Percentiles rank a stretch among this genome's conserved stretches.
Conservation (phyloP, 1,140 invertebrate genomes). For the Drosophila mojavensis region DNA sequence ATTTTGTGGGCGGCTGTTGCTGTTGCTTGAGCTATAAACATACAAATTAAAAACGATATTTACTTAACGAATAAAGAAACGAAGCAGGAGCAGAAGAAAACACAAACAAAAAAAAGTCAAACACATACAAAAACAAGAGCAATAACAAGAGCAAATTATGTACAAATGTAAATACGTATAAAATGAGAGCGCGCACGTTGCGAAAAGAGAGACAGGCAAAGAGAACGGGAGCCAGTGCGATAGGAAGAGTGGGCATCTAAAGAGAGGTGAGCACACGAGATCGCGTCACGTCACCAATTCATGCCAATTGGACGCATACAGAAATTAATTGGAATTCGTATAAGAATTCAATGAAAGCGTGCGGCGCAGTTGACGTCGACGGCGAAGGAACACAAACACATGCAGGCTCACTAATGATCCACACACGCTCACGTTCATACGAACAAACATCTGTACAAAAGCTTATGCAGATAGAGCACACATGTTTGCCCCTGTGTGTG, state of each 20-base stretch:
- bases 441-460: slow-evolving; percentile 7
- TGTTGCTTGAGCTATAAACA: slow-evolving; percentile 71
- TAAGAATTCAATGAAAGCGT: slow-evolving; percentile 79
- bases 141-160: slow-evolving; percentile 46
- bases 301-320: slow-evolving; percentile 81
- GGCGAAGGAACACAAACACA: slow-evolving; percentile 9
- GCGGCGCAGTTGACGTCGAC: slow-evolving; percentile 36
- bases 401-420: not conserved
- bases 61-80: slow-evolving; percentile 39
- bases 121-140: slow-evolving; percentile 30
- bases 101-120: no score
- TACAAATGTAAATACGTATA: slow-evolving; percentile 38
- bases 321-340: slow-evolving; percentile 81
- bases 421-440: not conserved
- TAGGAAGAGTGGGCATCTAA: slow-evolving; percentile 7
- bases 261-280: slow-evolving; percentile 43
- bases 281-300: slow-evolving; percentile 81
- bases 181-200: slow-evolving; percentile 49
- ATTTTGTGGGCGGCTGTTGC: slow-evolving; percentile 54
- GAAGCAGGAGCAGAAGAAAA: slow-evolving; percentile 1
- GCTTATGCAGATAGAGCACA: slow-evolving; percentile 18
- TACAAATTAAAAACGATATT: slow-evolving; percentile 51
- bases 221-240: slow-evolving; percentile 5
- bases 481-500: not conserved
- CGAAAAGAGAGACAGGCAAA: not conserved